Evolutionary conservation across 2,797 vertebrate species (phyloP).

Genomic region (Platalea minor): DNA sequence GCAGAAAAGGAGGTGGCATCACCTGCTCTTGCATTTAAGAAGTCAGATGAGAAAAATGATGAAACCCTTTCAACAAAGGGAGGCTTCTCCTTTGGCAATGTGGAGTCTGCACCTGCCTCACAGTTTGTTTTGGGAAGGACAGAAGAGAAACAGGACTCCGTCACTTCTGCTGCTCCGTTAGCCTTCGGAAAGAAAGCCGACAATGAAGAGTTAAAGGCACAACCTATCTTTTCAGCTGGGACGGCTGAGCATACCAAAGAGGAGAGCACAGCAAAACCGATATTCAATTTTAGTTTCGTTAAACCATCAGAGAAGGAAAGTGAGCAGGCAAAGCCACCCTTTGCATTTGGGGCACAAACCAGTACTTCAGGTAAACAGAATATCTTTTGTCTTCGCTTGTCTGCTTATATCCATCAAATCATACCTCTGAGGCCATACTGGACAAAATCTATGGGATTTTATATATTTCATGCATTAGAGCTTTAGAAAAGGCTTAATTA

Average conservation of each 20-base stretch:
- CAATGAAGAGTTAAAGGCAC: slow-evolving; percentile 73
- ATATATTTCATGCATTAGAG: background rate
- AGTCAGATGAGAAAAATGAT: slow-evolving; percentile 84
- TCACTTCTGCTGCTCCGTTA: slow-evolving; percentile 66
- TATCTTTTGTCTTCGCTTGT: background rate
- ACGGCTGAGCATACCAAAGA: slow-evolving; percentile 83
- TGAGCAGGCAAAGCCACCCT: slow-evolving; percentile 71
- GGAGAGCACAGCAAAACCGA: slow-evolving; percentile 71
- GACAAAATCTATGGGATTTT: background rate
- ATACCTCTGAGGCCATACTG: background rate
- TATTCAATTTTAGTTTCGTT: slow-evolving; percentile 81
- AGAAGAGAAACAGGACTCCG: slow-evolving; percentile 76
- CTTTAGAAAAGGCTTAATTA: background rate
- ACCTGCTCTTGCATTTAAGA: slow-evolving; percentile 82
- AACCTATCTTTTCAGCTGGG: slow-evolving; percentile 81
- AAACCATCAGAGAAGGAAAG: slow-evolving; percentile 81
- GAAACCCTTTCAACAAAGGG: slow-evolving; percentile 74
- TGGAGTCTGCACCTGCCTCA: slow-evolving; percentile 61
- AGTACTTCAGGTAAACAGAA: slow-evolving; percentile 70
- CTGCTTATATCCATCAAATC: background rate
- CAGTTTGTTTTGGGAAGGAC: slow-evolving; percentile 76
- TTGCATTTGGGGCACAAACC: slow-evolving; percentile 72
- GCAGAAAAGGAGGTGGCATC: slow-evolving; percentile 76
- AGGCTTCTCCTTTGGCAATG: slow-evolving; percentile 66
- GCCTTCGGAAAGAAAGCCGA: slow-evolving; percentile 85